Conservation (phyloP, 1,140 invertebrate genomes). For the Drosophila truncata region DNA sequence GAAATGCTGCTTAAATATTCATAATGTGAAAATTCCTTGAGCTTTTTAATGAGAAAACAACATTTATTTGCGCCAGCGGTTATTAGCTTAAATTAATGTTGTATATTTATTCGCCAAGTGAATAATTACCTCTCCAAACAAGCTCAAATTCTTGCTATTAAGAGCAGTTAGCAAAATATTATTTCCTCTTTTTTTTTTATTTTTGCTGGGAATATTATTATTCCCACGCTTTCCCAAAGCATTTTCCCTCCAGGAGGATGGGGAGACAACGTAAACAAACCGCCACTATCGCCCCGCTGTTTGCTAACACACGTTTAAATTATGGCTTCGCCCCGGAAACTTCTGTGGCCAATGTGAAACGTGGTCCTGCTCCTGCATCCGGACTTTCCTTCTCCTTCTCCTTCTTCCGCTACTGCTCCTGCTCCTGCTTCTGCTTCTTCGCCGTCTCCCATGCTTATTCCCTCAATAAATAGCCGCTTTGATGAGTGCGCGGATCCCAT, state of each 20-base stretch:
- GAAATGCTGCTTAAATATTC: neutral
- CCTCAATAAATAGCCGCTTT: constrained; percentile 21
- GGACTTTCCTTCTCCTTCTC: neutral
- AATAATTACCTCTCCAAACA: constrained; percentile 17
- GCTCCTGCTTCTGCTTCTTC: too few relatives aligned
- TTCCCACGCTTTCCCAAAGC: constrained; percentile 9
- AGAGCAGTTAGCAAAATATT: constrained; percentile 21
- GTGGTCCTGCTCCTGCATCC: constrained; percentile 8
- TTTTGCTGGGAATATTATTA: constrained; percentile 5
- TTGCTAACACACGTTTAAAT: constrained; percentile 24
- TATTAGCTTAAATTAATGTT: constrained; percentile 12
- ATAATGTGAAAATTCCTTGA: neutral
- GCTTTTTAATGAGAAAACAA: constrained; percentile 9
- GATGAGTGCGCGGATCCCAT: constrained; percentile 21
- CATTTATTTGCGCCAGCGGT: neutral
- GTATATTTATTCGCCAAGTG: constrained; percentile 16
- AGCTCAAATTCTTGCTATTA: constrained; percentile 17
- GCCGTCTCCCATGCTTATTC: constrained; percentile 6
- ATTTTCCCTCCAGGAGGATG: neutral
- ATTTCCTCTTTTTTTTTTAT: neutral
- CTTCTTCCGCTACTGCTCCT: too few relatives aligned
- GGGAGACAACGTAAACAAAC: constrained; percentile 21
- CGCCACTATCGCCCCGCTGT: constrained; percentile 15
- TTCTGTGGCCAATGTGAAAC: constrained; percentile 21
- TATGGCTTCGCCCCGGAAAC: constrained; percentile 20